A percentile compares a stretch with the other conserved stretches of the same genome.
phyloP scores from a whole-genome alignment of 2,113 vertebrate genomes.

The Fulica atra region DNA sequence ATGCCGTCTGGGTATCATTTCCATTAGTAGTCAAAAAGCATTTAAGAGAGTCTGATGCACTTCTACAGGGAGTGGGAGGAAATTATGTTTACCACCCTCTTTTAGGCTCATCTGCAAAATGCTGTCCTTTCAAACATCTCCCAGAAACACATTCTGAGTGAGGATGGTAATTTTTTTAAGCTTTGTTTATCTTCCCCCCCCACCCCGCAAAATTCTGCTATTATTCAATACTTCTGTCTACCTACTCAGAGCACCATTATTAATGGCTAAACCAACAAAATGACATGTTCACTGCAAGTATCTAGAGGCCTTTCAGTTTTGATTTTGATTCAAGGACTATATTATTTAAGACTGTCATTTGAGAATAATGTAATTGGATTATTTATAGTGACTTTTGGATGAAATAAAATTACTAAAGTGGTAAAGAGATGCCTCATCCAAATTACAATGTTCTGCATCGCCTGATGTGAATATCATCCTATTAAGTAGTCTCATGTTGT shows the following conservation, averaged over 20 bases:
- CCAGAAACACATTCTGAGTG: not conserved
- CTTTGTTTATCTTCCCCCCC: not conserved
- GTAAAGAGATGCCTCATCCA: not conserved
- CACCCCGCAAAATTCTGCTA: not conserved
- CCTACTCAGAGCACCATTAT: not conserved
- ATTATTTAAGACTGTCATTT: not conserved
- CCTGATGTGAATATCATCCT: not conserved
- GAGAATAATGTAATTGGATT: not conserved
- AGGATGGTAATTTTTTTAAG: not conserved
- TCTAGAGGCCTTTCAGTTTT: not conserved
- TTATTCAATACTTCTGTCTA: not conserved
- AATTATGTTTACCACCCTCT: constrained; percentile 26
- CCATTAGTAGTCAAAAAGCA: not conserved
- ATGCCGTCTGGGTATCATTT: not conserved
- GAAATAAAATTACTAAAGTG: not conserved
- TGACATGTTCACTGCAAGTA: not conserved
- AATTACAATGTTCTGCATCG: not conserved
- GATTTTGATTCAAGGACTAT: not conserved
- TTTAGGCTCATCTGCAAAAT: constrained; percentile 11
- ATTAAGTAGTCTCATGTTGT: not conserved
- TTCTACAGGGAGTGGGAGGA: constrained; percentile 40
- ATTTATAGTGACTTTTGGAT: not conserved
- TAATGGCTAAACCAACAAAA: not conserved
- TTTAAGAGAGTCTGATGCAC: not conserved
- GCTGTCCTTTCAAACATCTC: constrained; percentile 14